Evolutionary conservation across 2,113 vertebrate species (phyloP), one percentile per base, ranked within the genome.

Genomic region (Budorcas taxicolor): DNA sequence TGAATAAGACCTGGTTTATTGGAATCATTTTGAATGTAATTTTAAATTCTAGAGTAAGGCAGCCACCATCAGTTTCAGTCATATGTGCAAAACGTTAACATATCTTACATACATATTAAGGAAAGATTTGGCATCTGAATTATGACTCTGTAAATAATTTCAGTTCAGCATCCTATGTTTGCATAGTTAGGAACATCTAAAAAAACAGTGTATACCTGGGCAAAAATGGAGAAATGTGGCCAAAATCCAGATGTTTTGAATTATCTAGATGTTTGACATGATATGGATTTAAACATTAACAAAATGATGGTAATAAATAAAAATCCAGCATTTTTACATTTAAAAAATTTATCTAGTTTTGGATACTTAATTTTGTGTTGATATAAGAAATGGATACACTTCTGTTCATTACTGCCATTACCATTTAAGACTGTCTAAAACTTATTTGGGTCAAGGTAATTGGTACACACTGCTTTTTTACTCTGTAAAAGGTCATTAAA

Each of bases 401-500:
- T 97, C 57, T 50, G 19, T 7, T 97, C 52, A 62, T 91, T 62
- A 90, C 14, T 78, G 29, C 36, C 36, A 52, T 96, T 86, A 87
- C 45, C 87, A 11, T 25, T 57, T 84, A 96, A 84, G 81, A 86
- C 17, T 53, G 11, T 85, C 95, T 87, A 84, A 96, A 93, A 76
- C 43, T 85, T 95, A 97, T 67, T 74, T 83, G 62, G 88, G 40
- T 93, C 94, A 88, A 96, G 33, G 76, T 52, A 91, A 84, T 81
- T 83, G 88, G 83, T 67, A 82, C n/a, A 43, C 62, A 95, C 57
- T 91, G 57, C 47, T 91, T 96, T 98, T 89, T 97, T 50, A n/a
- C 76, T 88, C 81, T 53, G 89, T 86, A 81, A 95, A 97, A 94
- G 88, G 95, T 97, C 96, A 97, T 92, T 94, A 84, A 96, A 95